Conservation (phyloP, 2,113 vertebrate genomes). For the Butorides virescens region DNA sequence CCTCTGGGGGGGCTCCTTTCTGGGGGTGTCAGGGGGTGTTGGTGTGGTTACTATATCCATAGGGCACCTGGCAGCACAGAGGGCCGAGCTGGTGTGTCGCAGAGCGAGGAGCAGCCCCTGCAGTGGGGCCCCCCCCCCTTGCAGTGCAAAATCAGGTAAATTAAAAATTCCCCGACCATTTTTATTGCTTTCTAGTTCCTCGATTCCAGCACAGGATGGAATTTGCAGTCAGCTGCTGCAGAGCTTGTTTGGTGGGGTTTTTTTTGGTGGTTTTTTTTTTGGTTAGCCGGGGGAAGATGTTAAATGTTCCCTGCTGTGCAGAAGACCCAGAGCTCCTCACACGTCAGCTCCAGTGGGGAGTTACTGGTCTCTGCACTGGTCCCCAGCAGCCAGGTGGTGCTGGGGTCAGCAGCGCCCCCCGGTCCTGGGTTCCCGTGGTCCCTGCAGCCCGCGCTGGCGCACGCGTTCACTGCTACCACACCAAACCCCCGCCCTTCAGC, state of each 20-base stretch:
- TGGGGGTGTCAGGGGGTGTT: not conserved
- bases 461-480: not conserved
- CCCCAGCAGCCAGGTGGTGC: not conserved
- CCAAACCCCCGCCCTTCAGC: not conserved
- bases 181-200: not conserved
- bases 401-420: not conserved
- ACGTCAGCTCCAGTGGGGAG: not conserved
- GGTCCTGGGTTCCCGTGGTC: too few species aligned
- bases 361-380: not conserved
- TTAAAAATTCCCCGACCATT: rapidly evolving
- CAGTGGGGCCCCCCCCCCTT: not conserved
- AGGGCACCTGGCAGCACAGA: not conserved
- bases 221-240: not conserved
- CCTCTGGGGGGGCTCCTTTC: not conserved
- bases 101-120: not conserved
- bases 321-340: not conserved
- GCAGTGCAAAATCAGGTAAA: not conserved
- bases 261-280: too few species aligned
- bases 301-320: not conserved
- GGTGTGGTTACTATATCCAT: too few species aligned
- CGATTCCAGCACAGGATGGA: rapidly evolving
- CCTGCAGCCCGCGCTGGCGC: not conserved
- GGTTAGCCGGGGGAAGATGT: not conserved
- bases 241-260: not conserved
- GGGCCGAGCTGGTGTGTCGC: not conserved